A percentile compares a stretch with the other conserved stretches of the same genome.
phyloP scores from a whole-genome alignment of 2,888 invertebrate species.

The Pogonocherus hispidulus region DNA sequence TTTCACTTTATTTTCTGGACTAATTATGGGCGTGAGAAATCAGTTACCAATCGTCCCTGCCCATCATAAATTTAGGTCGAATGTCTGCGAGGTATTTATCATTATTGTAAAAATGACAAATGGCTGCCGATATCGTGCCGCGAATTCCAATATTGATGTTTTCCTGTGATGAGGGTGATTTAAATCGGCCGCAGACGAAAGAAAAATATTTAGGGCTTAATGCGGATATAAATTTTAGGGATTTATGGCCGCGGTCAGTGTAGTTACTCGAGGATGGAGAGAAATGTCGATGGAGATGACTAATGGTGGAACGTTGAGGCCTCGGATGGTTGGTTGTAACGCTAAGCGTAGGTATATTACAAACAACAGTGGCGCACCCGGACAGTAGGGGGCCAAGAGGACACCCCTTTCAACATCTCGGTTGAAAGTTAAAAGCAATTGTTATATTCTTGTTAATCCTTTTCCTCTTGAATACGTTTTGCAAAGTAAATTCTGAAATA shows the following conservation, averaged over 20 bases:
- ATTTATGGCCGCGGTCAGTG: slow-evolving; percentile 16
- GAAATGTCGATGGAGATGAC: slow-evolving; percentile 8
- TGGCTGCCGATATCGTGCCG: slow-evolving; percentile 5
- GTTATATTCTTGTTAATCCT: too few relatives aligned
- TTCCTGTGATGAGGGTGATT: neutral
- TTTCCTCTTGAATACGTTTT: neutral
- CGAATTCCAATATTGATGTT: neutral
- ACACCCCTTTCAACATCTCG: too few relatives aligned
- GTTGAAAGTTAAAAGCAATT: too few relatives aligned
- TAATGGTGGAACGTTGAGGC: neutral
- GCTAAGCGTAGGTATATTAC: too few relatives aligned
- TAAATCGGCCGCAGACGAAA: neutral
- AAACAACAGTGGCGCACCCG: too few relatives aligned
- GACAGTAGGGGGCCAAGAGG: too few relatives aligned
- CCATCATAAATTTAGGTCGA: neutral
- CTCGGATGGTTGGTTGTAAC: too few relatives aligned
- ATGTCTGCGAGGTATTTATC: neutral
- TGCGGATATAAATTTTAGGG: slow-evolving; percentile 25
- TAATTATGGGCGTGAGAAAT: too few relatives aligned
- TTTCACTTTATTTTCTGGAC: too few relatives aligned
- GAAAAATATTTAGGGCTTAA: slow-evolving; percentile 1
- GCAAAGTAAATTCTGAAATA: neutral
- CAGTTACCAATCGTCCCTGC: too few relatives aligned
- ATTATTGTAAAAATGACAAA: slow-evolving; percentile 24
- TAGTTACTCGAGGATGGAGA: neutral